Conservation (phyloP, 1,140 invertebrate genomes). For the Drosophila triauraria region DNA sequence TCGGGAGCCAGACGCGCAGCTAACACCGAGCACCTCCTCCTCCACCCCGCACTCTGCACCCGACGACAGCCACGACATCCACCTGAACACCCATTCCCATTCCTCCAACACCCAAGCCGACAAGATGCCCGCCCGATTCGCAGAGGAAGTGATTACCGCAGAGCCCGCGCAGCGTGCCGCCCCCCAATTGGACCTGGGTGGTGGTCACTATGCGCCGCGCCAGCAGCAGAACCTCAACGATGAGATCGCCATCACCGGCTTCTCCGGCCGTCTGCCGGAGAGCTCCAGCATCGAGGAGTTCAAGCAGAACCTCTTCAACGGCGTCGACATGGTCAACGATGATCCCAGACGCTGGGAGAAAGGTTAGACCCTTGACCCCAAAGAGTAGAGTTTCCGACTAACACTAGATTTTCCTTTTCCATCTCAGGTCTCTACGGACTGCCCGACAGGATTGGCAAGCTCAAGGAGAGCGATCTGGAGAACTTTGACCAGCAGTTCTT, state of each 20-base stretch:
- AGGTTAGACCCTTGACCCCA: conserved; percentile 67
- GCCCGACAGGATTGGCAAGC: conserved; percentile 93
- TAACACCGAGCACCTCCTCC: conserved; percentile 72
- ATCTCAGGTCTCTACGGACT: conserved; percentile 89
- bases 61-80: conserved; percentile 28
- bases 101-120: conserved; percentile 10
- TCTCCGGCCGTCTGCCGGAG: conserved; percentile 96
- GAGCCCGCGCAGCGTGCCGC: conserved; percentile 64
- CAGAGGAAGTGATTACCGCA: conserved; percentile 79
- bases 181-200: conserved; percentile 79
- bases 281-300: conserved; percentile 95
- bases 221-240: conserved; percentile 85
- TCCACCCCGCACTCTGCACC: conserved; percentile 40
- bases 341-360: conserved; percentile 93
- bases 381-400: not conserved
- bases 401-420: not conserved
- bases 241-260: conserved; percentile 94
- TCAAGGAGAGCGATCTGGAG: conserved; percentile 95
- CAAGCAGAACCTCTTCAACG: conserved; percentile 92
- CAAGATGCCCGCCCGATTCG: conserved; percentile 84
- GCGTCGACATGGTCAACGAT: conserved; percentile 95
- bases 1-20: conserved; percentile 57
- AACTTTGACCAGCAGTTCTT: conserved; percentile 97
- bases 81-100: conserved; percentile 25
- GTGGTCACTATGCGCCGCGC: conserved; percentile 65